Base-by-base conservation (phyloP, 1,140 invertebrate genomes). In the Drosophila arawakana region DNA sequence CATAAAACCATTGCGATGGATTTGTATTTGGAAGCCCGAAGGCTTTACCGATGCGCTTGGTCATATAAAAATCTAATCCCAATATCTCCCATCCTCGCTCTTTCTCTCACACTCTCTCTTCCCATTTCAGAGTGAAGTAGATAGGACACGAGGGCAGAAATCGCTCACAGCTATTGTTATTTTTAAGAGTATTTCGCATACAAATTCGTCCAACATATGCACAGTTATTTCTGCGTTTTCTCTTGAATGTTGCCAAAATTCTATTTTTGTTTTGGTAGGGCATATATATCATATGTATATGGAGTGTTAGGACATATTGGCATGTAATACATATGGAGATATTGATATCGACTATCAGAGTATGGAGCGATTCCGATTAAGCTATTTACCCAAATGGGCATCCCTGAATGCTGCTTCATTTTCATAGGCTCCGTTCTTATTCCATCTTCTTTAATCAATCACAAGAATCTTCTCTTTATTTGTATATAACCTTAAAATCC, bases 1-100 rank as follows among this genome's bases (percentile, higher is more conserved):
- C 84, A 81, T 88, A 88, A 88, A 88, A 88, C 63, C 80, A 84
- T 80, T 75, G 73, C 66, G 60, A 80, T 78, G 83, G 84, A 88
- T 80, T 83, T 73, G 73, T 83, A 82, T 74, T 80, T 77, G 21
- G 34, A 63, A 73, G 68, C 73, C 58, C 52, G 11, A 44, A 65
- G 80, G 76, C 73, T 71, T 66, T 62, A 55, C 57, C 65, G 75
- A 75, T 73, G 46, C 34, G 30, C 47, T 52, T 25, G 65, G 39
- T 21, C 70, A 52, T 50, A 81, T 79, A 81, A 80, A 86, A 68
- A 60, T 66, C 59, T 25, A 61, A 69, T 68, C 71, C 66, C 30
- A 8, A 54, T 35, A 35, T 35, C 37, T 18, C 7, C 46, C 15
- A 2, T 47, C 39, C 6, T 11, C 15, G 11, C 25, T 37, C 18